phyloP scores from a whole-genome alignment of 1,140 invertebrate species.

The Spodoptera frugiperda region DNA sequence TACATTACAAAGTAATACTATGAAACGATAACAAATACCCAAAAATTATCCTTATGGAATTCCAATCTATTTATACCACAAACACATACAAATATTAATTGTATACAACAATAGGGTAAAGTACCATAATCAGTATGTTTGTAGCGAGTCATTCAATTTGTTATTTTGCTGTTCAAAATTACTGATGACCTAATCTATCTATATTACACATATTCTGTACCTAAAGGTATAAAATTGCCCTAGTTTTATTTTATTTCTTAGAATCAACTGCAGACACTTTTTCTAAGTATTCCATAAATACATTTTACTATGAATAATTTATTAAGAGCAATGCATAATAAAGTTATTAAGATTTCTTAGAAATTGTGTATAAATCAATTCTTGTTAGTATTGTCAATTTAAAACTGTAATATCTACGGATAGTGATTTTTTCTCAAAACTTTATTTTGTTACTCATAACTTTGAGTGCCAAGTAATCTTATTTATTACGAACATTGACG shows the following conservation, averaged over 20 bases:
- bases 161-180: neutral
- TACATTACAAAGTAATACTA: no score
- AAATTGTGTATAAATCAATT: neutral
- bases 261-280: neutral
- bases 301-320: neutral
- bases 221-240: neutral
- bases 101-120: neutral
- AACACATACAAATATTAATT: conserved; percentile 6
- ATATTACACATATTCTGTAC: neutral
- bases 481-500: no score
- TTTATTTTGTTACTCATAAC: no score
- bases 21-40: no score
- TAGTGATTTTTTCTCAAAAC: no score
- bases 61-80: neutral
- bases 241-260: conserved; percentile 1
- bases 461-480: no score
- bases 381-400: no score
- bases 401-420: no score
- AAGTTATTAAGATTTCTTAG: neutral
- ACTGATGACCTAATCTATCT: conserved; percentile 2
- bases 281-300: neutral
- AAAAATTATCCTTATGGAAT: neutral
- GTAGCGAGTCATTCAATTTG: neutral
- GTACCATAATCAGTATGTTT: neutral
- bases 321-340: neutral